Evolutionary conservation across 2,888 invertebrate genomes (phyloP).

Genomic region (Cosmorhoe ocellata): DNA sequence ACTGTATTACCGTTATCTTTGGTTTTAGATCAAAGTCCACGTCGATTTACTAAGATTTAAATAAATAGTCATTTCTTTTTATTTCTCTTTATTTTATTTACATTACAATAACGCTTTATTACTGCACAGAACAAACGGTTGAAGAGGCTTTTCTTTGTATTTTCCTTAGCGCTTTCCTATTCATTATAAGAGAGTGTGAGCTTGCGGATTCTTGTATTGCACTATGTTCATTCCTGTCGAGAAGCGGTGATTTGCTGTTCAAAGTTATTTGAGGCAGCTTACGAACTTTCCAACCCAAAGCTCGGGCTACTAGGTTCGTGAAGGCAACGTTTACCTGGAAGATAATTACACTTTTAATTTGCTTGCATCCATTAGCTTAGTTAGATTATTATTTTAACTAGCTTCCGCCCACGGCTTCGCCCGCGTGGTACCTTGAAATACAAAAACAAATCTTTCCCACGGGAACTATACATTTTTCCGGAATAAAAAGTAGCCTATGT

Average conservation of each 20-base stretch:
- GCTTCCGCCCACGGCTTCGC: too few species aligned
- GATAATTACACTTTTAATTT: background rate
- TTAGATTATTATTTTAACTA: too few species aligned
- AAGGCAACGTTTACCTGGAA: constrained; percentile 85
- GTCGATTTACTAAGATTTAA: too few species aligned
- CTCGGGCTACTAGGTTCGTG: constrained; percentile 83
- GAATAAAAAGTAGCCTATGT: too few species aligned
- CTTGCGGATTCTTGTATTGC: constrained; percentile 4
- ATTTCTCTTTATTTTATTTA: constrained; percentile 26
- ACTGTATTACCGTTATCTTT: too few species aligned
- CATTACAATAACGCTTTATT: constrained; percentile 17
- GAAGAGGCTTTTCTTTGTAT: constrained; percentile 70
- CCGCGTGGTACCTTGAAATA: too few species aligned
- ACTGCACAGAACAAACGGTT: constrained; percentile 80
- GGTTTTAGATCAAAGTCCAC: too few species aligned
- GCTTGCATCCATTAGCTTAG: too few species aligned
- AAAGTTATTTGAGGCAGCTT: constrained; percentile 38
- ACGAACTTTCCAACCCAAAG: constrained; percentile 52
- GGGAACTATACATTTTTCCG: too few species aligned
- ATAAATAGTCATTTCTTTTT: too few species aligned
- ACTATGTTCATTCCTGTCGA: constrained; percentile 20
- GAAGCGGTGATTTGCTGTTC: constrained; percentile 42
- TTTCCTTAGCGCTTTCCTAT: constrained; percentile 64
- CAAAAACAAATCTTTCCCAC: too few species aligned
- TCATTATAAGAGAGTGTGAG: constrained; percentile 66